A percentile compares a stretch with the other conserved stretches of the same genome.
Evolutionary conservation across 2,113 vertebrate genomes (phyloP).

Genomic region (Nothoprocta perdicaria): DNA sequence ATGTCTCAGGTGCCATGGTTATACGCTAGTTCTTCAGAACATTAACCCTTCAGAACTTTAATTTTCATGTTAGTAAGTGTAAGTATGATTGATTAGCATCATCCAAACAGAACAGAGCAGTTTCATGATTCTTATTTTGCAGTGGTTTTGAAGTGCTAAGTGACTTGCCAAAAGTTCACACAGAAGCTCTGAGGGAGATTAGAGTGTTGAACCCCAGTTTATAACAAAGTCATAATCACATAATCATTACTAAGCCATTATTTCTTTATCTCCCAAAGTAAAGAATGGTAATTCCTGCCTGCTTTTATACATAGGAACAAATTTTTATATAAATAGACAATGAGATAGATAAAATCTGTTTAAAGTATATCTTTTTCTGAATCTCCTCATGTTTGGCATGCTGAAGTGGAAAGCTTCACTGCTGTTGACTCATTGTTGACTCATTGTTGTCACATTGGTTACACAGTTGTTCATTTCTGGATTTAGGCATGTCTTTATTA

Average conservation of each 20-base stretch:
- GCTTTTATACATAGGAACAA: neutral
- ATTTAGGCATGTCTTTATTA: neutral
- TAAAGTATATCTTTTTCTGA: neutral
- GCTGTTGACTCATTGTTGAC: neutral
- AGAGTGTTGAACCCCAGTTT: neutral
- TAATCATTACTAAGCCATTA: neutral
- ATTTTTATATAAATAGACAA: neutral
- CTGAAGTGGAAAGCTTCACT: neutral
- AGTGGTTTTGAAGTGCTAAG: neutral
- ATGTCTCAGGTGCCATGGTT: neutral
- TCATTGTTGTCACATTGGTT: neutral
- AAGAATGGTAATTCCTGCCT: neutral
- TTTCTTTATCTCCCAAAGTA: neutral
- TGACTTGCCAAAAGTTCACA: neutral
- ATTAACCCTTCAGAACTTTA: neutral
- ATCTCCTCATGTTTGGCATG: neutral
- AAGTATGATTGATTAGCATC: neutral
- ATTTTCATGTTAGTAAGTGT: neutral
- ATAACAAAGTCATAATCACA: neutral
- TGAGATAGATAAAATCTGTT: neutral
- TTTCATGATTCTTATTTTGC: neutral
- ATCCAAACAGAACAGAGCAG: neutral
- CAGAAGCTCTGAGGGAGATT: neutral
- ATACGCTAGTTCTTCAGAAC: neutral
- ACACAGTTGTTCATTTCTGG: neutral